phyloP scores from a whole-genome alignment of 2,797 vertebrate species.

The Trichosurus vulpecula region DNA sequence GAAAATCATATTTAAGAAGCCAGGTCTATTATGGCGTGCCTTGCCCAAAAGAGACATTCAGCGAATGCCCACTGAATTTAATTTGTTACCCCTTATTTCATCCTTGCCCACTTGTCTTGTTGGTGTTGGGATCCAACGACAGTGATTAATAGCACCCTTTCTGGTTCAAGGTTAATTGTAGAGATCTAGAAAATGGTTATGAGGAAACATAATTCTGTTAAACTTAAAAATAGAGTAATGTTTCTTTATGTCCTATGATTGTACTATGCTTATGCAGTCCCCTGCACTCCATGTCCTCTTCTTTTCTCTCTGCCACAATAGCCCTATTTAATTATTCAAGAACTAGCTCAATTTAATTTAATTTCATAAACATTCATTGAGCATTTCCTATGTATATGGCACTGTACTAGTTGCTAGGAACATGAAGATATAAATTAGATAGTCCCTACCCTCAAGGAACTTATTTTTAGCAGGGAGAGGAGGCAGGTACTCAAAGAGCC shows the following conservation, averaged over 20 bases:
- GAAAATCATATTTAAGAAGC: too few relatives aligned
- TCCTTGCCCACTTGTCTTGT: neutral
- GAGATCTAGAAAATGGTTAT: neutral
- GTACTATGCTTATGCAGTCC: neutral
- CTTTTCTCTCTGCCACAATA: neutral
- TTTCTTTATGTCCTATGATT: neutral
- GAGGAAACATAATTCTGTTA: neutral
- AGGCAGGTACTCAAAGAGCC: neutral
- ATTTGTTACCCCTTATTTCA: neutral
- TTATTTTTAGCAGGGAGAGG: neutral
- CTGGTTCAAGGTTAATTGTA: neutral
- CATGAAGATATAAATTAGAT: neutral
- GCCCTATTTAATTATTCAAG: neutral
- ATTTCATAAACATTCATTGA: neutral
- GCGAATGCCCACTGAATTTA: too few relatives aligned
- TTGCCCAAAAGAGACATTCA: too few relatives aligned
- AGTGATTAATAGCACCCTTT: neutral
- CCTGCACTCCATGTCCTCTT: neutral
- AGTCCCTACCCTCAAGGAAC: neutral
- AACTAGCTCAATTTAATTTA: neutral
- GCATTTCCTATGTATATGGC: neutral
- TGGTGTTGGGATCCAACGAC: neutral
- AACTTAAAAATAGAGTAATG: neutral
- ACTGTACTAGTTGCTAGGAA: neutral
- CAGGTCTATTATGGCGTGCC: too few relatives aligned